Evolutionary conservation across 2,113 vertebrate genomes (phyloP), one percentile per base, ranked within the genome.

Genomic region (Apistogramma diplotaenia): DNA sequence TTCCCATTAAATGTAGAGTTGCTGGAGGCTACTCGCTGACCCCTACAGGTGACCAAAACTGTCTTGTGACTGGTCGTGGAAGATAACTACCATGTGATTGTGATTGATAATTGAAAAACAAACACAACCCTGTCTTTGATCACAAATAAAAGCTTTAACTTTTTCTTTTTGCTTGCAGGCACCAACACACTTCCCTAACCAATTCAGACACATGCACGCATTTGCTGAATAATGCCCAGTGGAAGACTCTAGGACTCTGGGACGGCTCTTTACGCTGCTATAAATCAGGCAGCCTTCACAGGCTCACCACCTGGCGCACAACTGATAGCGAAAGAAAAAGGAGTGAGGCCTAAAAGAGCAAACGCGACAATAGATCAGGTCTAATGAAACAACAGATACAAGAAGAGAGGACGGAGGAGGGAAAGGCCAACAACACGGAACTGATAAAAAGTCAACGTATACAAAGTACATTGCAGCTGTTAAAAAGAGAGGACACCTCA

Each of bases 261-360:
- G 73, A 67, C 16, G 23, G 81, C 78, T 76, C 87, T 65, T 67
- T 86, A 18, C 16, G 46, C 82, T 27, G 76, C 81, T 85, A 88
- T 93, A 91, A 93, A 93, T 93, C 90, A 93, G 93, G 87, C 88
- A 78, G 89, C 93, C 82, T 82, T 92, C 88, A 90, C 80, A 86
- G 77, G n/a, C 76, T 76, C 86, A 37, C 89, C 85, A 89, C 79
- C 90, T 93, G 93, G 93, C 76, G 80, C 88, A 82, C 87, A 84
- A 79, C 93, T 91, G 91, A 93, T 93, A 91, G 86, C 51, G 54
- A 57, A 65, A 89, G 88, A 88, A 85, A 90, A 83, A 89, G 76
- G 82, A 91, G 73, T 8, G 0, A 33, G 71, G 84, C 72, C 75
- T 35, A 70, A 76, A 84, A 79, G 78, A 89, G 84, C 83, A 89